phyloP scores from a whole-genome alignment of 2,888 invertebrate species.

The Plebejus anna region DNA sequence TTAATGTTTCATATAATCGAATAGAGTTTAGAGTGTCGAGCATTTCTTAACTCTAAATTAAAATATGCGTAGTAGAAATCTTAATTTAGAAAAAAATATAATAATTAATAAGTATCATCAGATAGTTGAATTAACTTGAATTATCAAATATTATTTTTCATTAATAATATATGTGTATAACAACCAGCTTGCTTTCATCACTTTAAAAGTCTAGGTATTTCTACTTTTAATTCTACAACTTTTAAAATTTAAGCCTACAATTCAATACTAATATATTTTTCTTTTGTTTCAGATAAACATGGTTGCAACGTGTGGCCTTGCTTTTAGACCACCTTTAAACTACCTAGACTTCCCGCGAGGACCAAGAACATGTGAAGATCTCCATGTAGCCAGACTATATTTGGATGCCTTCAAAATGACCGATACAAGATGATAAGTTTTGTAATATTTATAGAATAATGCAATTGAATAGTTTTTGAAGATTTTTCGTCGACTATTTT shows the following conservation, averaged over 20 bases:
- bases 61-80: neutral
- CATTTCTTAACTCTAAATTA: neutral
- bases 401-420: slow-evolving; percentile 63
- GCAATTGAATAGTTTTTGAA: slow-evolving; percentile 52
- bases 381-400: slow-evolving; percentile 43
- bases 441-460: slow-evolving; percentile 52
- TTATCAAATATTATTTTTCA: neutral
- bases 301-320: slow-evolving; percentile 47
- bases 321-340: slow-evolving; percentile 29
- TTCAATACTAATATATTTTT: slow-evolving; percentile 35
- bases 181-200: neutral
- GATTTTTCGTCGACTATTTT: slow-evolving; percentile 51
- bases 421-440: slow-evolving; percentile 57
- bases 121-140: neutral
- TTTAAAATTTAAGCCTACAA: neutral
- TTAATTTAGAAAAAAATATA: no score
- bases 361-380: slow-evolving; percentile 48
- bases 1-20: slow-evolving; percentile 24
- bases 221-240: neutral
- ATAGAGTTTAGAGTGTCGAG: neutral
- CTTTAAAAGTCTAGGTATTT: neutral
- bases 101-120: no score
- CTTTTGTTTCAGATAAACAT: slow-evolving; percentile 63
- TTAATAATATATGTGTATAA: neutral
- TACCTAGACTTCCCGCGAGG: slow-evolving; percentile 36